Conservation (phyloP, 2,113 vertebrate genomes). For the Ellobius talpinus region DNA sequence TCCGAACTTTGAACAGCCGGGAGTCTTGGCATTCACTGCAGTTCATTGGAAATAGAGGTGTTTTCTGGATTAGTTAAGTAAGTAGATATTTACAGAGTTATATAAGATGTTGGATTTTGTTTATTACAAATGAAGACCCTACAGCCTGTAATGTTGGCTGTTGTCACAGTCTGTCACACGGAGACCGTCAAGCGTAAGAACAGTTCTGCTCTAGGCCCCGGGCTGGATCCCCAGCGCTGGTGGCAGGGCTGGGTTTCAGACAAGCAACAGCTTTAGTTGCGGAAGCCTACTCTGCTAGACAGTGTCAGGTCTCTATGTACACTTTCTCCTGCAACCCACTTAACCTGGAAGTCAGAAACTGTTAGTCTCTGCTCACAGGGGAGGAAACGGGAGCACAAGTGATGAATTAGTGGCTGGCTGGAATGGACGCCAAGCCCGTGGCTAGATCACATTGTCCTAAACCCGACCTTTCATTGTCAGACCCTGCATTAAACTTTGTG, state of each 20-base stretch:
- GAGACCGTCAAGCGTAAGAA: not conserved
- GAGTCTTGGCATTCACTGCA: not conserved
- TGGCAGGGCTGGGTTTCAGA: not conserved
- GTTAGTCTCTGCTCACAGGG: not conserved
- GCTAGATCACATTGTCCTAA: not conserved
- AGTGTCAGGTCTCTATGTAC: not conserved
- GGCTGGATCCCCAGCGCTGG: not conserved
- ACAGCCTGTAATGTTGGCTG: not conserved
- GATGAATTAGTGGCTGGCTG: not conserved
- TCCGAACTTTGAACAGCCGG: not conserved
- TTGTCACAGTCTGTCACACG: too few species aligned
- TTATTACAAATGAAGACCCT: not conserved
- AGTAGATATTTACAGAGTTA: not conserved
- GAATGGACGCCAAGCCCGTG: not conserved
- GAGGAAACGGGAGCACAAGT: not conserved
- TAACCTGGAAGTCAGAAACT: not conserved
- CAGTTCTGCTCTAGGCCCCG: not conserved
- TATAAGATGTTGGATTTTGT: not conserved
- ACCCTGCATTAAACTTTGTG: conserved; percentile 23
- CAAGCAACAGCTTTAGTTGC: not conserved
- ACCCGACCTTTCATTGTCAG: not conserved
- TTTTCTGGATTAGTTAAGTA: not conserved
- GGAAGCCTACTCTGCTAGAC: not conserved
- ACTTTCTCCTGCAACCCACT: not conserved
- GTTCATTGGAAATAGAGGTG: not conserved